Percentiles rank a stretch among this genome's conserved stretches.
Conservation (phyloP, 2,113 vertebrate species). For the Psophia crepitans region DNA sequence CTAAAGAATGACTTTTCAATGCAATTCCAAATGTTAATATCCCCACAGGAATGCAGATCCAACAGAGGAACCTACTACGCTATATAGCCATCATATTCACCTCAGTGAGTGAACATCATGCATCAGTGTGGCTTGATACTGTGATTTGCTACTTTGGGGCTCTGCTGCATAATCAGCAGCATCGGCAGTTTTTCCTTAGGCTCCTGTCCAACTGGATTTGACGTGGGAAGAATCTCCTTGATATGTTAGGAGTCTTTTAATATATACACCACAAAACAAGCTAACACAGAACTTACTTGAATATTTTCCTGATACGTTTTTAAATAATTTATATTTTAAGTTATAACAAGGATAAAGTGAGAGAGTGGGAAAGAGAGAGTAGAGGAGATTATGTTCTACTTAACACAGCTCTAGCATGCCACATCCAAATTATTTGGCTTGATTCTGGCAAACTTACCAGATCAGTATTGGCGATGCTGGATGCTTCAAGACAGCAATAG, state of each 20-base stretch:
- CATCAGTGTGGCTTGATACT: conserved; percentile 34
- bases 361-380: background rate
- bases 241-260: background rate
- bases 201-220: background rate
- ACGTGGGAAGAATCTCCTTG: background rate
- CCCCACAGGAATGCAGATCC: conserved; percentile 40
- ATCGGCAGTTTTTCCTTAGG: background rate
- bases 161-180: background rate
- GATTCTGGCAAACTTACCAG: background rate
- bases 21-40: conserved; percentile 59
- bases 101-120: conserved; percentile 48
- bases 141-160: conserved; percentile 32
- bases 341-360: background rate
- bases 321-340: background rate
- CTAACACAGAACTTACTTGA: background rate
- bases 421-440: background rate
- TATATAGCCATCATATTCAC: conserved; percentile 47
- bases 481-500: background rate
- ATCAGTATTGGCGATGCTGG: background rate
- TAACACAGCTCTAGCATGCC: background rate
- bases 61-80: conserved; percentile 11
- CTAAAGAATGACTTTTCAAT: conserved; percentile 56
- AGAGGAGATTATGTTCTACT: background rate
- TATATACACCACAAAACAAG: background rate
- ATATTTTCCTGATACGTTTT: background rate